phyloP scores from a whole-genome alignment of 2,113 vertebrate species.

The Mola mola region DNA sequence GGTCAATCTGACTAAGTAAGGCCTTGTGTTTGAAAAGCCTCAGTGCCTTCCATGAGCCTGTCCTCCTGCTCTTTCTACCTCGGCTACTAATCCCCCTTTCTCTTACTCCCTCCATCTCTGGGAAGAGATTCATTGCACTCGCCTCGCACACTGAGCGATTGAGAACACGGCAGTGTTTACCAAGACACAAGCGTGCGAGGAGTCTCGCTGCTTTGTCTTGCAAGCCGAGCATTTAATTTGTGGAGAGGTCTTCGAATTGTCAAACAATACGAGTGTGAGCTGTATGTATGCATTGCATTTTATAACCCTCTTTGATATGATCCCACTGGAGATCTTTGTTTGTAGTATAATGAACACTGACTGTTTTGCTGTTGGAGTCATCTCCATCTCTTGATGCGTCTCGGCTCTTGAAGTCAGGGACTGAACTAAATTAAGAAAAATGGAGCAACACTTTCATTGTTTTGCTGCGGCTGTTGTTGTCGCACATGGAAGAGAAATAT shows the following conservation, averaged over 20 bases:
- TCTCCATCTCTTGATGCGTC: slow-evolving; percentile 37
- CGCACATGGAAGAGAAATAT: slow-evolving; percentile 23
- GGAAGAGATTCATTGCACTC: slow-evolving; percentile 47
- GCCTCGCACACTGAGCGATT: slow-evolving; percentile 21
- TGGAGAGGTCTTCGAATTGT: slow-evolving; percentile 28
- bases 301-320: slow-evolving; percentile 45
- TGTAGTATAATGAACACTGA: slow-evolving; percentile 35
- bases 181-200: slow-evolving; percentile 22
- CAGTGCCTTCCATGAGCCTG: slow-evolving; percentile 5
- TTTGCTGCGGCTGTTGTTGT: slow-evolving; percentile 31
- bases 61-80: not conserved
- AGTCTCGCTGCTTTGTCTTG: slow-evolving; percentile 37
- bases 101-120: slow-evolving; percentile 27
- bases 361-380: slow-evolving; percentile 38
- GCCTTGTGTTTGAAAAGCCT: slow-evolving; percentile 12
- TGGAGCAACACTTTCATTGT: slow-evolving; percentile 39
- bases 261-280: slow-evolving; percentile 38
- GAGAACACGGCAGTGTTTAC: slow-evolving; percentile 42
- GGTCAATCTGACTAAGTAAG: slow-evolving; percentile 13
- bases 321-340: slow-evolving; percentile 40
- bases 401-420: slow-evolving; percentile 38
- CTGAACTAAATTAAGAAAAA: slow-evolving; percentile 52
- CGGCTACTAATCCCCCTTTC: slow-evolving; percentile 34
- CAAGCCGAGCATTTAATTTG: slow-evolving; percentile 61
- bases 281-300: slow-evolving; percentile 36